Evolutionary conservation across 1,140 invertebrate genomes (phyloP), one percentile per base, ranked within the genome.

Genomic region (Orchesella cincta): DNA sequence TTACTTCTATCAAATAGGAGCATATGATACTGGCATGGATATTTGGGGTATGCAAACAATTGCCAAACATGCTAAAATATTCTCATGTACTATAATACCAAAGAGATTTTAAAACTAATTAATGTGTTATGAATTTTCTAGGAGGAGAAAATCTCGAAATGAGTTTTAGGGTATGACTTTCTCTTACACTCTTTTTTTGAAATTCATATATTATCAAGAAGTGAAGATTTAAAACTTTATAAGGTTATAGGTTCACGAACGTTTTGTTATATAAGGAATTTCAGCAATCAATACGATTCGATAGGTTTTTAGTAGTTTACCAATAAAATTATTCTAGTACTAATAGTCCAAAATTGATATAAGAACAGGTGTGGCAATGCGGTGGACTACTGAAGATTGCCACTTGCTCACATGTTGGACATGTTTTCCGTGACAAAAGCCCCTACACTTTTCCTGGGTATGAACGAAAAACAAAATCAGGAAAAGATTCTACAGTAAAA

Each of bases 1-100:
- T 16, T 99, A 98, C 87, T 99, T 99, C 88, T 95, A 97, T 85
- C 92, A 97, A 88, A 89, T 99, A 76, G 98, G 98, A 23, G 92
- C 94, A 33, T 99, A 99, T 85, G 98, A 99, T 86, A 92, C 97
- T 86, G 96, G 97, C 81, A 99, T 99, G 97, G 96, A 99, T 85
- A 98, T 99, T 81, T 99, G 97, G 98, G 98, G 90, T 39, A 90
- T 62, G 90, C 91, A 81, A 91, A 12, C 18, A n/a, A 62, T 28
- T 62, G 18, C 18, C 12, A n/a, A n/a, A n/a, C n/a, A n/a, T n/a
- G n/a, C n/a, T n/a, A n/a, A n/a, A n/a, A n/a, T n/a, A n/a, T n/a
- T n/a, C n/a, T 57, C 26, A 14, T 57, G 14, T 14, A n/a, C 26
- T 57, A 57, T 14, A 26, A 57, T n/a, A 12, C 23, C n/a, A 57